These are phyloP conservation scores for Drosophila demipolita DNA, from an alignment of 2,888 invertebrate species.

Conservation along the genomic window DNA sequence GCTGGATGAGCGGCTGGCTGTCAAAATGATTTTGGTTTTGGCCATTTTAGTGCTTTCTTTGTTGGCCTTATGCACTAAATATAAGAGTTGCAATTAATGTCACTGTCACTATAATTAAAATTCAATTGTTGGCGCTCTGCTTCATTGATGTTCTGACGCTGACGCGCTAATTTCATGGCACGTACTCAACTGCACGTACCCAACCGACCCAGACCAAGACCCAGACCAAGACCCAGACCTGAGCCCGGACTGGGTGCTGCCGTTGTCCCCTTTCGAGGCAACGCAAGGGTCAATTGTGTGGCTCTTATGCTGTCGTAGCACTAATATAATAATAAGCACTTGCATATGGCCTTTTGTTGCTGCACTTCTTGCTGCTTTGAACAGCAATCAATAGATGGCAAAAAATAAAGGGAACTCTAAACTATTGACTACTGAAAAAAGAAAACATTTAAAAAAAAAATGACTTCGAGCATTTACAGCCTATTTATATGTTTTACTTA, in stretches of 20 bases:
- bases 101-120: conserved; percentile 54
- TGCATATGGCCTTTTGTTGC: conserved; percentile 54
- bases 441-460: conserved; percentile 29
- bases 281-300: conserved; percentile 62
- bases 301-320: conserved; percentile 67
- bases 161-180: conserved; percentile 72
- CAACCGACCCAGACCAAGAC: conserved; percentile 13
- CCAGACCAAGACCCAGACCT: conserved; percentile 21
- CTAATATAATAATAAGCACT: conserved; percentile 77
- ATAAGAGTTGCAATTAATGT: conserved; percentile 59
- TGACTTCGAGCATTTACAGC: conserved; percentile 25
- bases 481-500: conserved; percentile 66
- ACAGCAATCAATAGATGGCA: conserved; percentile 45
- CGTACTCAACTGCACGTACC: conserved; percentile 46
- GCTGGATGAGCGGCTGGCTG: conserved; percentile 33
- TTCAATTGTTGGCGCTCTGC: conserved; percentile 55
- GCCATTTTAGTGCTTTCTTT: background rate
- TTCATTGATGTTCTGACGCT: conserved; percentile 64
- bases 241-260: background rate
- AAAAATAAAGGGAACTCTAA: conserved; percentile 41
- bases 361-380: conserved; percentile 18
- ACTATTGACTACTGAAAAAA: conserved; percentile 43
- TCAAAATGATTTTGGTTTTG: conserved; percentile 38
- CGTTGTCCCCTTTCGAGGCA: conserved; percentile 37
- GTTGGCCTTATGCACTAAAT: conserved; percentile 6